Evolutionary conservation across 2,888 invertebrate species (phyloP), one percentile per base, ranked within the genome.

Genomic region (Polyploca ridens): DNA sequence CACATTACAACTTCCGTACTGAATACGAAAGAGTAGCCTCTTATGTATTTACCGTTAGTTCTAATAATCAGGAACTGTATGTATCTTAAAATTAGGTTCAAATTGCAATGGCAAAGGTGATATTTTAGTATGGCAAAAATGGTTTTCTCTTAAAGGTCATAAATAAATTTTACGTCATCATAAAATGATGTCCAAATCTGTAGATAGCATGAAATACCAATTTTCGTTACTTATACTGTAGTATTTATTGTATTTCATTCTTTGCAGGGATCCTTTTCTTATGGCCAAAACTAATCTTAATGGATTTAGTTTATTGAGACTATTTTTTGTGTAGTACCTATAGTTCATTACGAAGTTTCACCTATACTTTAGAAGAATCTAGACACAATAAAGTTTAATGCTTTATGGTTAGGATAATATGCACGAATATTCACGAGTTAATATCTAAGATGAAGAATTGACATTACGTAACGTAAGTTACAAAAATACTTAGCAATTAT

Each of bases 151-250:
- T 10, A 58, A 13, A n/a, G 33, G 27, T 33, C 62, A 59, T 66
- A 66, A 66, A 66, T 66, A 62, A 27, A 63, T 63, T 66, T 66
- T 62, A 66, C 62, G 63, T 58, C 38, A 44, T 49, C 63, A 62
- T 66, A 63, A 64, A 66, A 13, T 46, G 63, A 63, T 63, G 62
- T 63, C 57, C 16, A 58, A 66, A 63, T 63, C 49, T 65, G 59
- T 58, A 63, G 33, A 49, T 58, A 38, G 61, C 19, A 19, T 46
- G 44, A 57, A 61, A 63, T 63, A 19, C 38, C 60, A 60, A 38
- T 60, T n/a, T 60, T 16, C 19, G 16, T 60, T 60, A 16, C 38
- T 41, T 46, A 46, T 46, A 3, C 16, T 38, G 60, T n/a, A 5
- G 14, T 46, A 46, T 46, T 46, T 46, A 5, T 46, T 46, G 14